A percentile compares a stretch with the other conserved stretches of the same genome.
These are phyloP conservation scores for Maconellicoccus hirsutus DNA, from an alignment of 1,140 invertebrate species.

Conservation along the genomic window DNA sequence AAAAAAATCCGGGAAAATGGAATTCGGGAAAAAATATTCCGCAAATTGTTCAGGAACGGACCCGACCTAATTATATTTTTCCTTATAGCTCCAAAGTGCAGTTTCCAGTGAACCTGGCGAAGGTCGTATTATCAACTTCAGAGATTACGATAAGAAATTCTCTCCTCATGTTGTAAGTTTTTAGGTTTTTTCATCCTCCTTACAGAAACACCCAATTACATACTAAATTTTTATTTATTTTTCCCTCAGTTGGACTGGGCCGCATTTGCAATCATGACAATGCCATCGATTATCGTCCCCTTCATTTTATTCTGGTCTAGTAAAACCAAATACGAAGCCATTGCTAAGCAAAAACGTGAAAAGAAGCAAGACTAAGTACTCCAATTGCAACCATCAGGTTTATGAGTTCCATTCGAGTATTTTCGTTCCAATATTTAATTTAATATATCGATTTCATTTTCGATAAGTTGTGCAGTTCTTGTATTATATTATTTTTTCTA, in stretches of 20 bases:
- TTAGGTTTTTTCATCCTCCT: background rate
- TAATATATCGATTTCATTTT: no score
- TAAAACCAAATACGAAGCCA: constrained; percentile 85
- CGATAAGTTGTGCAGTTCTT: no score
- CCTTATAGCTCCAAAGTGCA: constrained; percentile 59
- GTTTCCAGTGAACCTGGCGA: constrained; percentile 93
- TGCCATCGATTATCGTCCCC: constrained; percentile 88
- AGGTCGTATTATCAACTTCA: constrained; percentile 86
- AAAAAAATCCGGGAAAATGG: no score
- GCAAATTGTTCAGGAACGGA: no score
- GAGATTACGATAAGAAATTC: constrained; percentile 96
- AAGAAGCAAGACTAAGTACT: constrained; percentile 29
- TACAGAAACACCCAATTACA: background rate
- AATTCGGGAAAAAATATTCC: no score
- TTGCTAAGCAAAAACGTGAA: constrained; percentile 51
- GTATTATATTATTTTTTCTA: no score
- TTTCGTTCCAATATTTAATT: no score
- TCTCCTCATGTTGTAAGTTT: constrained; percentile 80
- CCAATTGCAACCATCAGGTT: background rate
- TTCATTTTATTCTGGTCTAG: constrained; percentile 88
- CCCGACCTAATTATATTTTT: constrained; percentile 24
- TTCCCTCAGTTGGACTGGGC: constrained; percentile 76
- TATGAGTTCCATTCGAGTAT: no score
- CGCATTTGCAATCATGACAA: constrained; percentile 90
- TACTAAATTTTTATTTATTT: constrained; percentile 30